Percentiles rank a stretch among this genome's conserved stretches.
These are phyloP conservation scores for Gadus macrocephalus DNA, from an alignment of 2,113 vertebrate genomes.

Conservation along the genomic window DNA sequence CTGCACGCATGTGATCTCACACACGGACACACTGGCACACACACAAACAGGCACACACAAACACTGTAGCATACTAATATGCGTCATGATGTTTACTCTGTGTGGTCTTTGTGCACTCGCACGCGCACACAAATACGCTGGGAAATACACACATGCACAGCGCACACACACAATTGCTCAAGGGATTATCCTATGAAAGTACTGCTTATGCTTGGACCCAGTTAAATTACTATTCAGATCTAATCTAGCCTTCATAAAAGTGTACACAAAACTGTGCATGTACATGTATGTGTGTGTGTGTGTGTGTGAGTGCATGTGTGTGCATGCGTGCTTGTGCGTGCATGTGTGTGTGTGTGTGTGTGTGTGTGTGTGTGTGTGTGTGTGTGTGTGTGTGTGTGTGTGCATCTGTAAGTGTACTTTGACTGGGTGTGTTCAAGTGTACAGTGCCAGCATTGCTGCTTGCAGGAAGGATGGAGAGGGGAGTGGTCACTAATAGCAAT, in stretches of 20 bases:
- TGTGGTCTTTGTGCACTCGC: background rate
- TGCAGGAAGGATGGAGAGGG: slow-evolving; percentile 35
- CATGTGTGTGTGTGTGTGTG: too few species aligned
- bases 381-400: slow-evolving; percentile 4
- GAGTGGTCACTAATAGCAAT: slow-evolving; percentile 48
- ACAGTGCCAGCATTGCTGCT: slow-evolving; percentile 44
- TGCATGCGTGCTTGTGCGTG: slow-evolving; percentile 2
- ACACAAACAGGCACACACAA: background rate
- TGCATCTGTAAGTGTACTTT: slow-evolving; percentile 7
- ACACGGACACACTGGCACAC: background rate
- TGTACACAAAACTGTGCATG: background rate
- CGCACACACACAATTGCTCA: slow-evolving; percentile 1
- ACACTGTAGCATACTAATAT: background rate
- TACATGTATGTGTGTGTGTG: background rate
- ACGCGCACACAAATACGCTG: background rate
- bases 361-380: slow-evolving; percentile 10
- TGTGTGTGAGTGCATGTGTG: slow-evolving; percentile 8
- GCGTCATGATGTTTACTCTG: background rate
- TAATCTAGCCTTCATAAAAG: background rate
- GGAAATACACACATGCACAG: background rate
- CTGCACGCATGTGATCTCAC: slow-evolving; percentile 12
- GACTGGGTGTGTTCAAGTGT: background rate
- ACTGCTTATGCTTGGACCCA: slow-evolving; percentile 63
- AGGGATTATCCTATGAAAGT: slow-evolving; percentile 68
- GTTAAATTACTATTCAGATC: slow-evolving; percentile 66